phyloP scores from a whole-genome alignment of 2,888 invertebrate species.

The Oeneis ivallda region DNA sequence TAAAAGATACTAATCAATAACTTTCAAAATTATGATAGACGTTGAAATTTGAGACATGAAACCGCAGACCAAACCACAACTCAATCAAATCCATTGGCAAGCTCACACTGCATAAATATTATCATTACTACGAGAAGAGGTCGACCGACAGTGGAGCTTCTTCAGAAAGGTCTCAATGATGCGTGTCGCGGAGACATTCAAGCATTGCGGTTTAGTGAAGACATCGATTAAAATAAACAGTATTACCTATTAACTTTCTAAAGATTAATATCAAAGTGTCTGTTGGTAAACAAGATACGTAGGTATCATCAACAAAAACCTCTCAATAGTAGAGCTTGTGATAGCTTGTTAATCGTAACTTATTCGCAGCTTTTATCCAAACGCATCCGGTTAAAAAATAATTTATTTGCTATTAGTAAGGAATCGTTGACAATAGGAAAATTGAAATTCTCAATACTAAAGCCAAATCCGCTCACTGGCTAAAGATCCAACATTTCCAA shows the following conservation, averaged over 20 bases:
- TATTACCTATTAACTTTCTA: slow-evolving; percentile 2
- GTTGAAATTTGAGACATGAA: neutral
- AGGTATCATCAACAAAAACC: neutral
- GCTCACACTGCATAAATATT: neutral
- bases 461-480: no score
- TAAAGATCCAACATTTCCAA: no score
- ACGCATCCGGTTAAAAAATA: neutral
- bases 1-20: neutral
- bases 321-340: no score
- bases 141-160: neutral
- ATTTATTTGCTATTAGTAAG: neutral
- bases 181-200: neutral
- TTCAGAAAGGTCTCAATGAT: neutral
- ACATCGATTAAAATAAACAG: neutral
- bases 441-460: no score
- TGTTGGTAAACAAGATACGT: neutral
- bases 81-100: neutral
- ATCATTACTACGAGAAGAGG: neutral
- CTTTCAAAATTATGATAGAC: neutral
- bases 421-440: no score
- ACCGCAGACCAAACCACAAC: slow-evolving; percentile 6
- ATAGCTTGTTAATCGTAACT: neutral
- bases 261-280: neutral
- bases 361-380: neutral
- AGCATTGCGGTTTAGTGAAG: neutral